Evolutionary conservation across 2,113 vertebrate species (phyloP).

Genomic region (Carassius gibelio): DNA sequence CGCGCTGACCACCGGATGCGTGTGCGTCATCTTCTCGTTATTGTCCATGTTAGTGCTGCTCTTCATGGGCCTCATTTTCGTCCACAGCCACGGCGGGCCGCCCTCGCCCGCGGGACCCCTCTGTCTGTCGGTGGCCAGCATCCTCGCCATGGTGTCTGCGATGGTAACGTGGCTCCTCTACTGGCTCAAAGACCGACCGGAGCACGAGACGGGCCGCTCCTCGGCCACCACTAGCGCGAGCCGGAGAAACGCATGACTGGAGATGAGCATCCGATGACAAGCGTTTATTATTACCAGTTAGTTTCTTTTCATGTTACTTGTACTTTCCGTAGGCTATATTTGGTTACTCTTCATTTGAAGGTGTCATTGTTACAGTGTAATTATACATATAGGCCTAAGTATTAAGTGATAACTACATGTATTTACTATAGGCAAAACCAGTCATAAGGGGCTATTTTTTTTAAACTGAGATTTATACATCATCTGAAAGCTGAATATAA

Average conservation of each 20-base stretch:
- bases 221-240: constrained; percentile 71
- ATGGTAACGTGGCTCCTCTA: constrained; percentile 92
- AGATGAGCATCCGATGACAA: not conserved
- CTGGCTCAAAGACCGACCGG: constrained; percentile 92
- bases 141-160: constrained; percentile 90
- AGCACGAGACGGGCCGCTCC: constrained; percentile 71
- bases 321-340: not conserved
- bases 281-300: not conserved
- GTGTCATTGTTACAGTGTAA: no score
- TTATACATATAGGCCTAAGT: no score
- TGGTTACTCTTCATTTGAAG: no score
- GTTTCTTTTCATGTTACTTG: not conserved
- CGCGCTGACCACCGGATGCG: constrained; percentile 88
- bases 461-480: no score
- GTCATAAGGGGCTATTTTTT: no score
- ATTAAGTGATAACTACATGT: no score
- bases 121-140: constrained; percentile 89
- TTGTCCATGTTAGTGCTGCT: constrained; percentile 92
- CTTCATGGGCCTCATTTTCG: constrained; percentile 92
- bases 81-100: constrained; percentile 85
- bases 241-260: constrained; percentile 74
- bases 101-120: constrained; percentile 89
- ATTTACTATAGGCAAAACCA: no score
- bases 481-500: no score
- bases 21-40: constrained; percentile 91